A percentile compares a stretch with the other conserved stretches of the same genome.
These are phyloP conservation scores for Molossus molossus DNA, from an alignment of 2,797 vertebrate species.

Conservation along the genomic window DNA sequence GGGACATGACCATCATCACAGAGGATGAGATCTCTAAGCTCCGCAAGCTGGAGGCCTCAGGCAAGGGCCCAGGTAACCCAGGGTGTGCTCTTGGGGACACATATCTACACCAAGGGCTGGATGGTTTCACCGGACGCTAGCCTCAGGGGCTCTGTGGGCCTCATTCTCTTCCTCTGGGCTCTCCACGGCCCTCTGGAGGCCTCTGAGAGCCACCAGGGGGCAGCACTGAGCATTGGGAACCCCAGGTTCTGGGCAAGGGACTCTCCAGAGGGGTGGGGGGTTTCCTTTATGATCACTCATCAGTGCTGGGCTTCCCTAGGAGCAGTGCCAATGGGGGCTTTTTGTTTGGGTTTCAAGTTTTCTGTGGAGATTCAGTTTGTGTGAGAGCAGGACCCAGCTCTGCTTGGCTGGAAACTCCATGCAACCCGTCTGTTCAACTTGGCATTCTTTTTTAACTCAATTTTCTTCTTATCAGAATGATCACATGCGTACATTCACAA, in stretches of 20 bases:
- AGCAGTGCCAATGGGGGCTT: rapidly evolving
- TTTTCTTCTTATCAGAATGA: background rate
- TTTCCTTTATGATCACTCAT: background rate
- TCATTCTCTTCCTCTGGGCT: background rate
- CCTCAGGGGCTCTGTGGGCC: background rate
- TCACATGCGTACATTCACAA: rapidly evolving
- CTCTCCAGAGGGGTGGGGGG: background rate
- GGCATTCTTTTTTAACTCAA: background rate
- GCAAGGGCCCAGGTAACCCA: slow-evolving; percentile 94
- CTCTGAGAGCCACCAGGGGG: background rate
- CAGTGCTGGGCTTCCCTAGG: background rate
- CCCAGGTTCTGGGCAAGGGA: background rate
- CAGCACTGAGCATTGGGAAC: background rate
- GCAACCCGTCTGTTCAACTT: background rate
- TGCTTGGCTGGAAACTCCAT: rapidly evolving
- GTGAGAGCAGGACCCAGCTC: background rate
- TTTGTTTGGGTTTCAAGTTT: background rate
- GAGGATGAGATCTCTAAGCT: slow-evolving; percentile 99
- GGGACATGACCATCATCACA: slow-evolving; percentile 98
- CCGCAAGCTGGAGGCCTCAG: slow-evolving; percentile 96
- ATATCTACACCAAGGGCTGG: rapidly evolving
- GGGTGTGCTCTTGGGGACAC: background rate
- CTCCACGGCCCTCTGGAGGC: background rate
- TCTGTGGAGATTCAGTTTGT: rapidly evolving
- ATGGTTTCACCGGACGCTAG: background rate